These are phyloP conservation scores for Etheostoma perlongum DNA, from an alignment of 2,797 vertebrate genomes.

Conservation along the genomic window DNA sequence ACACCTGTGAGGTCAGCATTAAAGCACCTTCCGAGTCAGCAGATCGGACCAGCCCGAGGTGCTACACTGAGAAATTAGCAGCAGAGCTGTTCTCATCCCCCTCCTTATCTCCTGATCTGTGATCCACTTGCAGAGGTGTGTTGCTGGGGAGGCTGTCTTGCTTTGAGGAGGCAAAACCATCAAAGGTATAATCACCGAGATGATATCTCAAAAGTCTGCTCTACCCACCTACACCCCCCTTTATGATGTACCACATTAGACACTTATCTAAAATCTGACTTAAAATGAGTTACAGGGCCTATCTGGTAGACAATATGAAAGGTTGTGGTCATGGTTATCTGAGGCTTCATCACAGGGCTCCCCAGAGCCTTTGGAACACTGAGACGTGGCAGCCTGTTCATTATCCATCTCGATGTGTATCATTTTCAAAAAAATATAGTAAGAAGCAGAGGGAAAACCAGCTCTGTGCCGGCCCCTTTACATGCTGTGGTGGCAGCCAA, in stretches of 20 bases:
- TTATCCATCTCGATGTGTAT: conserved; percentile 36
- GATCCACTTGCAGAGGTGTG: conserved; percentile 52
- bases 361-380: conserved; percentile 17
- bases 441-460: not conserved
- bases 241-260: conserved; percentile 30
- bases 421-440: conserved; percentile 22
- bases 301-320: conserved; percentile 41
- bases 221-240: conserved; percentile 25
- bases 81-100: conserved; percentile 63
- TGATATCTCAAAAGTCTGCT: conserved; percentile 48
- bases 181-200: conserved; percentile 40
- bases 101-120: conserved; percentile 63
- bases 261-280: conserved; percentile 30
- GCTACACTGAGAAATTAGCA: conserved; percentile 57
- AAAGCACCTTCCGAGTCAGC: conserved; percentile 52
- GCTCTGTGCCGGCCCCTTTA: conserved; percentile 1
- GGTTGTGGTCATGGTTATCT: conserved; percentile 42
- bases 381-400: conserved; percentile 28
- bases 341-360: conserved; percentile 40
- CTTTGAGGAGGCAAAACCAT: conserved; percentile 45
- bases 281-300: conserved; percentile 27
- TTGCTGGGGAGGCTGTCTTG: conserved; percentile 44
- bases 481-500: conserved; percentile 17
- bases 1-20: conserved; percentile 62
- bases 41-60: conserved; percentile 34